Percentiles rank a stretch among this genome's conserved stretches.
Conservation (phyloP, 2,113 vertebrate genomes). For the Toxotes jaculatrix region DNA sequence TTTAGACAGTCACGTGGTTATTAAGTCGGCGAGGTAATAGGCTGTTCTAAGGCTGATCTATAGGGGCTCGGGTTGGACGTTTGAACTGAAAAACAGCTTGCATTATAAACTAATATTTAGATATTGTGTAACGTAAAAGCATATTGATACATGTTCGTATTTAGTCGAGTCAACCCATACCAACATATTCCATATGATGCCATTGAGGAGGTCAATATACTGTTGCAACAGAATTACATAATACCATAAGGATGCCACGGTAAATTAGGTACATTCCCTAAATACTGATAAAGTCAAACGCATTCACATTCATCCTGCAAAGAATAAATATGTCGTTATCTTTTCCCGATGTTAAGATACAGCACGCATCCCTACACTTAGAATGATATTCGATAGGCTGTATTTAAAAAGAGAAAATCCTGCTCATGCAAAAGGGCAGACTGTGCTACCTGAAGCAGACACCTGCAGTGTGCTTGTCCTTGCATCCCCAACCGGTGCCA, state of each 20-base stretch:
- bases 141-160: background rate
- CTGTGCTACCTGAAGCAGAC: background rate
- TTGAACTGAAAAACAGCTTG: background rate
- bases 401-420: background rate
- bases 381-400: background rate
- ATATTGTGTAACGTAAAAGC: background rate
- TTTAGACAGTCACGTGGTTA: constrained; percentile 68
- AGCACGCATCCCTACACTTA: background rate
- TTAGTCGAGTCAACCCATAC: background rate
- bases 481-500: constrained; percentile 40
- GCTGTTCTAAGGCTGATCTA: constrained; percentile 57
- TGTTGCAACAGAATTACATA: constrained; percentile 55
- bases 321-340: background rate
- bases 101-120: background rate
- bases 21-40: constrained; percentile 61
- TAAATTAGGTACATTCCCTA: constrained; percentile 3
- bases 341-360: background rate
- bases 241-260: constrained; percentile 18
- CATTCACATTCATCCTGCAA: background rate
- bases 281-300: constrained; percentile 21
- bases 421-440: background rate
- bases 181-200: constrained; percentile 1
- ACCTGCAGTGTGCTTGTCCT: constrained; percentile 55
- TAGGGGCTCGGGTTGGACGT: background rate
- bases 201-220: background rate